Conservation (phyloP, 2,113 vertebrate species). For the Piaya cayana region DNA sequence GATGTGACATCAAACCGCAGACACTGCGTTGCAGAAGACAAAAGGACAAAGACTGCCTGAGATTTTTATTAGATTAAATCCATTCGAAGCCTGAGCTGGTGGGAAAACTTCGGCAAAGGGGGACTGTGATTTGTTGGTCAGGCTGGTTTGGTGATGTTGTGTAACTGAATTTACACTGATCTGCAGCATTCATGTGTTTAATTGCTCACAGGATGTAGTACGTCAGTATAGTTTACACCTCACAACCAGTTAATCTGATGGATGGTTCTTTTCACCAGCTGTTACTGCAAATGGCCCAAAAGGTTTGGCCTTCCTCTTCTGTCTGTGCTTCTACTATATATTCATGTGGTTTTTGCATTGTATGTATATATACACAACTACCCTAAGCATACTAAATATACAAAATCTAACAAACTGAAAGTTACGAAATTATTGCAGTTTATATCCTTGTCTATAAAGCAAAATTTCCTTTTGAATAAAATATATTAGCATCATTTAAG, state of each 20-base stretch:
- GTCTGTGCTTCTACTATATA: not conserved
- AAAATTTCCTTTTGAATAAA: not conserved
- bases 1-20: not conserved
- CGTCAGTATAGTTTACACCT: not conserved
- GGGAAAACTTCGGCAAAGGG: not conserved
- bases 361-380: not conserved
- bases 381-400: accelerated
- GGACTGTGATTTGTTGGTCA: not conserved
- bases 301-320: not conserved
- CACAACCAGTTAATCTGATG: accelerated
- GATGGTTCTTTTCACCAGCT: not conserved
- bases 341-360: accelerated
- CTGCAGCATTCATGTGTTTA: not conserved
- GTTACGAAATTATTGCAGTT: not conserved
- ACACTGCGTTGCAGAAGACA: not conserved
- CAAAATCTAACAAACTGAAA: not conserved
- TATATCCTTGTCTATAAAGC: not conserved
- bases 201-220: not conserved
- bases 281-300: not conserved
- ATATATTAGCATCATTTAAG: not conserved
- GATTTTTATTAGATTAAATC: not conserved
- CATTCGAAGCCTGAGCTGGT: not conserved
- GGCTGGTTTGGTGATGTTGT: not conserved
- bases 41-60: not conserved
- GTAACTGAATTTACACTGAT: not conserved